Base-by-base conservation (phyloP, 2,797 vertebrate species). In the Trachurus trachurus region DNA sequence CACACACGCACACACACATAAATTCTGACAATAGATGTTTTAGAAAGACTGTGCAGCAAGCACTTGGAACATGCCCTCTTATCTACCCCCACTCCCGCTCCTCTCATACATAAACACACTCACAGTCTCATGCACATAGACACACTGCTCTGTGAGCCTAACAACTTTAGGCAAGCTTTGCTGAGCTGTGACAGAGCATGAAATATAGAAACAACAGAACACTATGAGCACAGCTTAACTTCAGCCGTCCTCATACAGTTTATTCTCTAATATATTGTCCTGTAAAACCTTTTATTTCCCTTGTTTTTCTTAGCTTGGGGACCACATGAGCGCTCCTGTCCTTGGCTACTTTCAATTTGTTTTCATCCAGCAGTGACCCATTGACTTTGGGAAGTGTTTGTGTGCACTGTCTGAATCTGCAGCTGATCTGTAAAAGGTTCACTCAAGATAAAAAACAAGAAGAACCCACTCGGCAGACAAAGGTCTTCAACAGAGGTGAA, bases 141-240 rank as follows among this genome's bases (percentile, higher is more conserved):
- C 88, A 84, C 86, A 73, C 72, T 47, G 70, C 80, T 78, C 84
- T 40, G 75, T 91, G 83, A 92, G 83, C 67, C 72, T 89, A 92
- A 93, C 88, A 65, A 71, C 11, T 79, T 93, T 87, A 86, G 89
- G 88, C 93, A 88, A 88, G 90, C 90, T 90, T 89, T 91, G 87
- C 82, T 82, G 89, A 85, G 74, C 87, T 78, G 89, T 93, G 92
- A 90, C 87, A 78, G 84, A 92, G 89, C 90, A 91, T 92, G 90
- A 93, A 91, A 93, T 88, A 82, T 74, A 91, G 83, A 93, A 90
- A 92, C 87, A 90, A 89, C 90, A 88, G 75, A 78, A 79, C 77
- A 69, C 82, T 67, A 71, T 58, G 67, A 88, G 84, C 78, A 63
- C 72, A 7, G 81, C 87, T 85, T 89, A 78, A 84, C 78, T 74